These are phyloP conservation scores for Labeo rohita DNA, from an alignment of 2,113 vertebrate species.

Conservation along the genomic window DNA sequence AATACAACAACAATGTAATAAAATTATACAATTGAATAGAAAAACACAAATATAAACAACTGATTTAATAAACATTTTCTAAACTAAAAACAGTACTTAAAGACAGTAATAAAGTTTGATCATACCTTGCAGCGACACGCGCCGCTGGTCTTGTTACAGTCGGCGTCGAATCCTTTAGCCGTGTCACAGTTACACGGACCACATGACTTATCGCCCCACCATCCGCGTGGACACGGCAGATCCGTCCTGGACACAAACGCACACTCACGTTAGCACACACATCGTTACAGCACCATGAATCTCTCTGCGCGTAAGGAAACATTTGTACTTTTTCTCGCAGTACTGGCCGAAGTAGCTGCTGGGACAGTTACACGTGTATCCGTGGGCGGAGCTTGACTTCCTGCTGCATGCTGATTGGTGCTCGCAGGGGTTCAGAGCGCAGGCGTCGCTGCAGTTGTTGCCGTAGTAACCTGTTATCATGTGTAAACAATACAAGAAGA, in stretches of 20 bases:
- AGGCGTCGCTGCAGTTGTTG: conserved; percentile 85
- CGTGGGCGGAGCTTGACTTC: conserved; percentile 75
- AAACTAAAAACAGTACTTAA: too few relatives aligned
- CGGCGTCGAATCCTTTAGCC: conserved; percentile 87
- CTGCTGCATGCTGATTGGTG: conserved; percentile 82
- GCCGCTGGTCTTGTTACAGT: conserved; percentile 94
- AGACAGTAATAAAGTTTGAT: too few relatives aligned
- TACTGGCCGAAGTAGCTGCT: conserved; percentile 87
- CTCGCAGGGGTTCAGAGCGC: conserved; percentile 89
- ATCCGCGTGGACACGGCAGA: conserved; percentile 89
- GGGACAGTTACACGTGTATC: conserved; percentile 88
- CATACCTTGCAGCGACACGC: conserved; percentile 92
- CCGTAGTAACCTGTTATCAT: conserved; percentile 86
- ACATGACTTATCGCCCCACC: conserved; percentile 94
- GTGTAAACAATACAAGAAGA: background rate
- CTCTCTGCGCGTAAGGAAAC: background rate
- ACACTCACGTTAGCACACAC: conserved; percentile 3
- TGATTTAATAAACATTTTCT: too few relatives aligned
- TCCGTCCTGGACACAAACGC: conserved; percentile 76
- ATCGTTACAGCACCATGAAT: background rate
- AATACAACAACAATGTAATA: too few relatives aligned
- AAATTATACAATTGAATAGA: too few relatives aligned
- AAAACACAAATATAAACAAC: too few relatives aligned
- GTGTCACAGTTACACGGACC: conserved; percentile 89
- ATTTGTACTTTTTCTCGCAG: conserved; percentile 88